phyloP scores from a whole-genome alignment of 2,888 invertebrate genomes.

The Catocala nupta region DNA sequence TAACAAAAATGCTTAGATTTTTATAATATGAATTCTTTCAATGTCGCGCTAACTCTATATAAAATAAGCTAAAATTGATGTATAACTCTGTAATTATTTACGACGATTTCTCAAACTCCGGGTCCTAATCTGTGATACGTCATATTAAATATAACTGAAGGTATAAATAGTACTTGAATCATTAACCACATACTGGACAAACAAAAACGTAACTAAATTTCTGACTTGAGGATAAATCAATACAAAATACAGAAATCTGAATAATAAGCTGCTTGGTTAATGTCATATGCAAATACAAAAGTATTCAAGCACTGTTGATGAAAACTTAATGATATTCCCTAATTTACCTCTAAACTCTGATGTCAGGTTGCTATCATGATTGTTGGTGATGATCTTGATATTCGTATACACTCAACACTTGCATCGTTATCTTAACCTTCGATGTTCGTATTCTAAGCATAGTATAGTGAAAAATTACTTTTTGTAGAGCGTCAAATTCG shows the following conservation, averaged over 20 bases:
- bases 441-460: constrained; percentile 66
- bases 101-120: too few species aligned
- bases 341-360: constrained; percentile 44
- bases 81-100: too few species aligned
- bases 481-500: constrained; percentile 66
- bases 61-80: too few species aligned
- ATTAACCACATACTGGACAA: not conserved
- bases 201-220: not conserved
- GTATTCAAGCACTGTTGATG: not conserved
- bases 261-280: constrained; percentile 1
- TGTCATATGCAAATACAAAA: constrained; percentile 1
- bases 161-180: not conserved
- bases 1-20: too few species aligned
- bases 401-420: constrained; percentile 35
- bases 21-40: too few species aligned
- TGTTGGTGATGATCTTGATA: constrained; percentile 41
- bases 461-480: constrained; percentile 57
- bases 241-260: not conserved
- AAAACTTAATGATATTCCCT: constrained; percentile 31
- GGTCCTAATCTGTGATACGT: too few species aligned
- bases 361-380: constrained; percentile 20
- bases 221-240: constrained; percentile 5
- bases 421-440: constrained; percentile 62
- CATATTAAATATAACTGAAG: not conserved
- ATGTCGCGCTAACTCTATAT: too few species aligned